Percentiles rank a stretch among this genome's conserved stretches.
Conservation (phyloP, 92 coral and sea anemone species). For the Bergia sp. region DNA sequence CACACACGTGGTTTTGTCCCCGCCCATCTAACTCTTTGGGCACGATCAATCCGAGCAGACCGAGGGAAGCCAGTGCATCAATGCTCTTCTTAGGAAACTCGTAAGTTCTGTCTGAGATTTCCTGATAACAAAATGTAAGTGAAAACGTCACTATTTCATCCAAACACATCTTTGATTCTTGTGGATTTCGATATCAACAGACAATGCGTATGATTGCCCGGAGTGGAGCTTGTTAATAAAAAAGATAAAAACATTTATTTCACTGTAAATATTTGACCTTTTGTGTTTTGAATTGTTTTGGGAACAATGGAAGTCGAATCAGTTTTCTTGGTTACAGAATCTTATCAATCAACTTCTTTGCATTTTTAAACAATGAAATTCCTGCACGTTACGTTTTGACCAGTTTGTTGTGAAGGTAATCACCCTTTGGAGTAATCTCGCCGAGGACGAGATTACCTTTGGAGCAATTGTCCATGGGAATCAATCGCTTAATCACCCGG, state of each 20-base stretch:
- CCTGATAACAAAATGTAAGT: slow-evolving; percentile 34
- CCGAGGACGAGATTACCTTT: too few relatives aligned
- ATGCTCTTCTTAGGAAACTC: slow-evolving; percentile 64
- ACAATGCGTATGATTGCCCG: not conserved
- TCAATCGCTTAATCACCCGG: not conserved
- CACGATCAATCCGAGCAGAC: slow-evolving; percentile 62
- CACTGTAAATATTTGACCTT: not conserved
- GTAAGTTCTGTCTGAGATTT: slow-evolving; percentile 57
- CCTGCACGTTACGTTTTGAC: not conserved
- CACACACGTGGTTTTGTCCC: slow-evolving; percentile 72
- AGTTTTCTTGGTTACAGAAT: not conserved
- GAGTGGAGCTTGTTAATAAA: not conserved
- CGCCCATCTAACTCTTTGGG: slow-evolving; percentile 69
- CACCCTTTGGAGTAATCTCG: too few relatives aligned
- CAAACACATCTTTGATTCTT: not conserved
- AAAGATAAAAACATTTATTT: not conserved
- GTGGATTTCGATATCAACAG: not conserved
- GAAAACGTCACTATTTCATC: not conserved
- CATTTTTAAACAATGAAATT: not conserved
- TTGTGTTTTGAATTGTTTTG: not conserved
- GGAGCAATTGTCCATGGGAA: too few relatives aligned
- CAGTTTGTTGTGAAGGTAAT: not conserved
- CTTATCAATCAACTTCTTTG: not conserved
- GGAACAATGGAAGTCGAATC: not conserved
- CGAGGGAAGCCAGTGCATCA: slow-evolving; percentile 58